Evolutionary conservation across 2,888 invertebrate genomes (phyloP).

Genomic region (Pantelozetes paolii): DNA sequence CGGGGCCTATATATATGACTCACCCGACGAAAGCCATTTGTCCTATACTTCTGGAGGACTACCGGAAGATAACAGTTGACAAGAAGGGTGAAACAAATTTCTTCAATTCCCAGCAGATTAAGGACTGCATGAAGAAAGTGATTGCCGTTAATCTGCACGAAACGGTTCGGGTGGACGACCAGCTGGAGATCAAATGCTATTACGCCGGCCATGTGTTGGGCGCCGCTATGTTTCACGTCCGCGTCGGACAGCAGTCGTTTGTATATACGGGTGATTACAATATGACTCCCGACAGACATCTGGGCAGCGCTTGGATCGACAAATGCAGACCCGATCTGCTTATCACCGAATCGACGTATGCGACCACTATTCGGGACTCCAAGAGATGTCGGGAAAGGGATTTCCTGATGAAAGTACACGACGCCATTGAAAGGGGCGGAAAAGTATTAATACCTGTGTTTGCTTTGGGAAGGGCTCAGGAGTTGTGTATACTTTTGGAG

Average conservation of each 20-base stretch:
- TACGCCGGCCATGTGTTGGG: slow-evolving; percentile 98
- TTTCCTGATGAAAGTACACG: slow-evolving; percentile 87
- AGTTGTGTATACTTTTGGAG: slow-evolving; percentile 83
- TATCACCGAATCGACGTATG: slow-evolving; percentile 97
- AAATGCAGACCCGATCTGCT: slow-evolving; percentile 92
- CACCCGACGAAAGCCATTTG: slow-evolving; percentile 99
- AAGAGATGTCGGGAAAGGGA: slow-evolving; percentile 91
- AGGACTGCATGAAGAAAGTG: slow-evolving; percentile 96
- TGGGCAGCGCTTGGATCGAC: slow-evolving; percentile 99
- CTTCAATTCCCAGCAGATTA: slow-evolving; percentile 93
- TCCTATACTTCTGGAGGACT: slow-evolving; percentile 95
- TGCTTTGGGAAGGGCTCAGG: slow-evolving; percentile 95
- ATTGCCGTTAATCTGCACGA: slow-evolving; percentile 97
- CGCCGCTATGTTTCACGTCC: slow-evolving; percentile 99
- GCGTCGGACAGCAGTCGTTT: slow-evolving; percentile 93
- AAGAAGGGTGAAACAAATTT: slow-evolving; percentile 95
- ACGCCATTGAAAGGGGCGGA: slow-evolving; percentile 94
- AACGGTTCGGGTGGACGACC: slow-evolving; percentile 90
- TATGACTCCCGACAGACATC: slow-evolving; percentile 89
- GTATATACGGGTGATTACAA: slow-evolving; percentile 98
- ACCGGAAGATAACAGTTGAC: slow-evolving; percentile 65
- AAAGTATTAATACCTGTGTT: slow-evolving; percentile 97
- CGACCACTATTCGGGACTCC: slow-evolving; percentile 98
- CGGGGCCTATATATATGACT: slow-evolving; percentile 97
- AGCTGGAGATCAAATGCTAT: slow-evolving; percentile 95